Conservation (phyloP, 2,113 vertebrate species). For the Zosterops borbonicus region DNA sequence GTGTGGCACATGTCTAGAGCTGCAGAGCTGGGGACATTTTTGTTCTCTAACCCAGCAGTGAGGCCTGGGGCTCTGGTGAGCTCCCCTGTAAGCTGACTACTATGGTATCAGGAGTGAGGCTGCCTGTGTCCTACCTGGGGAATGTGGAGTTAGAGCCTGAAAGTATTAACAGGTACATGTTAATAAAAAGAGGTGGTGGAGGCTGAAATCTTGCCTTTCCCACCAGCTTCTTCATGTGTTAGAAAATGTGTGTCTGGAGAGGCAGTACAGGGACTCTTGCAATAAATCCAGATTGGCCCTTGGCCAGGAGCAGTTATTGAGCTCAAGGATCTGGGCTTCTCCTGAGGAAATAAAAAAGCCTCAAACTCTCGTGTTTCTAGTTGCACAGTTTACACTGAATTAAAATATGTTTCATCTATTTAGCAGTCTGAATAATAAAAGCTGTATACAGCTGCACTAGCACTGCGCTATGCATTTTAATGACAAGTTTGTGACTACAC, state of each 20-base stretch:
- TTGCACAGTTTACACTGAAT: constrained; percentile 72
- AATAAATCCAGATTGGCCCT: constrained; percentile 63
- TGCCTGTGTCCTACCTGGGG: neutral
- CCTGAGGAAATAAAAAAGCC: constrained; percentile 48
- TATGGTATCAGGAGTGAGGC: neutral
- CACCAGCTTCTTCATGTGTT: constrained; percentile 17
- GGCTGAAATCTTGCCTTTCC: neutral
- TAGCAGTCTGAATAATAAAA: constrained; percentile 78
- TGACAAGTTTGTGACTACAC: constrained; percentile 74
- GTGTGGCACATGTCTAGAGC: neutral
- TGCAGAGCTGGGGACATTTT: neutral
- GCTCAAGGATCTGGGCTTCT: constrained; percentile 62
- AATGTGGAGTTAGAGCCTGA: neutral
- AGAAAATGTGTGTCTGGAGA: constrained; percentile 40
- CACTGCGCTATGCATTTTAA: constrained; percentile 75
- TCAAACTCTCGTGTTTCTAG: constrained; percentile 46
- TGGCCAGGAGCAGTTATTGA: constrained; percentile 64
- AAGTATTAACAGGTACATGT: neutral
- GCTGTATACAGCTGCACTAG: constrained; percentile 76
- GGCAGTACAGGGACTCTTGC: constrained; percentile 13
- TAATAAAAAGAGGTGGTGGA: constrained; percentile 2
- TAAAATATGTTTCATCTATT: constrained; percentile 77
- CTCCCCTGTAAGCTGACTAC: too few relatives aligned
- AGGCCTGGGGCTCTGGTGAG: neutral
- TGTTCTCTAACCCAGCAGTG: neutral